phyloP scores from a whole-genome alignment of 30 jellyfish, hydroid and myxozoan genomes.

The Aurelia coerulea region DNA sequence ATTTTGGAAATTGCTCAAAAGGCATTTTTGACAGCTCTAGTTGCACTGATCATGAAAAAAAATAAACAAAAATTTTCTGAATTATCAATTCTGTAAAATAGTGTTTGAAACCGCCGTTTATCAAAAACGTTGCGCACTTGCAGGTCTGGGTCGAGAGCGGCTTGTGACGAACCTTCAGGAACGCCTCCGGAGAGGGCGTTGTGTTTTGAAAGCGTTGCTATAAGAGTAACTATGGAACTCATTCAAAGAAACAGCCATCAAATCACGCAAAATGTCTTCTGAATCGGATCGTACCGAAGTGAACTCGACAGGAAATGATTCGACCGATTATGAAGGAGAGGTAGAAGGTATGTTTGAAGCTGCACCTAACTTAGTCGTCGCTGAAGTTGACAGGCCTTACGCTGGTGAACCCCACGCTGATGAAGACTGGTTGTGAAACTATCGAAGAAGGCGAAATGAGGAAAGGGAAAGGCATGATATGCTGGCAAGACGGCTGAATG shows the following conservation, averaged over 20 bases:
- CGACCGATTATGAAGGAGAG: background rate
- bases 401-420: constrained; percentile 12
- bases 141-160: background rate
- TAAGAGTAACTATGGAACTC: background rate
- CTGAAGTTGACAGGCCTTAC: background rate
- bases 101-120: no score
- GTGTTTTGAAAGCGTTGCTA: background rate
- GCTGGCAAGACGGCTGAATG: no score
- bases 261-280: background rate
- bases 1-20: no score
- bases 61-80: no score
- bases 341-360: background rate
- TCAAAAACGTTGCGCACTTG: background rate
- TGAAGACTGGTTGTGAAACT: background rate
- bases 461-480: no score
- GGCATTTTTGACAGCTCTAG: no score
- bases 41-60: no score
- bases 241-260: background rate
- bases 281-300: background rate
- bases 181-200: background rate
- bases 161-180: constrained; percentile 6
- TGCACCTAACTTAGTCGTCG: background rate
- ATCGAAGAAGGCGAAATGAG: background rate
- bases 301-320: background rate
- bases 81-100: no score